A percentile compares a stretch with the other conserved stretches of the same genome.
Evolutionary conservation across 92 coral and sea anemone genomes (phyloP).

Genomic region (Epizoanthus stellaris): DNA sequence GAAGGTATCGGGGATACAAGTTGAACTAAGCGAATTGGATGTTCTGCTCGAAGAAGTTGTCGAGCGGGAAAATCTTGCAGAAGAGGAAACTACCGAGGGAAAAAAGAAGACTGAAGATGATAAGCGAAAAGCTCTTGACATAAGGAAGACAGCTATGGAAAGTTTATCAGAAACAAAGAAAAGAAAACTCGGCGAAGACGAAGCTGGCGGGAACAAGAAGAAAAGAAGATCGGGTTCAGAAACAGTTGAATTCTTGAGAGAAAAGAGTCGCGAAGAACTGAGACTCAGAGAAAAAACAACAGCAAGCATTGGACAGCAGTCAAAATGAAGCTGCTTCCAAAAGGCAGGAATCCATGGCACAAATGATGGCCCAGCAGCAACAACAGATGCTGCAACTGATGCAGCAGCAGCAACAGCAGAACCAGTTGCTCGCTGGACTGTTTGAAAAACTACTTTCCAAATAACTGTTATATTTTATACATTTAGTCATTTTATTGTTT

Average conservation of each 20-base stretch:
- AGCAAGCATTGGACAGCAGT: neutral
- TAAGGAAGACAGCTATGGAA: constrained; percentile 31
- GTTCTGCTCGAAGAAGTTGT: constrained; percentile 23
- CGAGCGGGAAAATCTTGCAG: constrained; percentile 32
- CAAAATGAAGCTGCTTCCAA: constrained; percentile 4
- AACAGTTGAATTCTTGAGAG: neutral
- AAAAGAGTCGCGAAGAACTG: constrained; percentile 20
- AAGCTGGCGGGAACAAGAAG: constrained; percentile 8
- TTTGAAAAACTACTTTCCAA: constrained; percentile 13
- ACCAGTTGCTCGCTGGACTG: constrained; percentile 24
- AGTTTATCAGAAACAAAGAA: constrained; percentile 22
- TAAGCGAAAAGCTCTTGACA: constrained; percentile 18
- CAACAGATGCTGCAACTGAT: constrained; percentile 19
- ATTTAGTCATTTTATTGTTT: no score
- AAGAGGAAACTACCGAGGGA: constrained; percentile 16
- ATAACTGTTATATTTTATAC: neutral
- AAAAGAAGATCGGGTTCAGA: constrained; percentile 12
- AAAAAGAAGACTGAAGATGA: constrained; percentile 30
- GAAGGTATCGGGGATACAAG: constrained; percentile 20
- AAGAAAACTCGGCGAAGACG: constrained; percentile 4
- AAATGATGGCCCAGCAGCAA: constrained; percentile 4
- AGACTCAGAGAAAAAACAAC: neutral
- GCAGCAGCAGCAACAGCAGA: constrained; percentile 24
- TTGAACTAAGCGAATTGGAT: constrained; percentile 21
- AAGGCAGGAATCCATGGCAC: constrained; percentile 16